Base-by-base conservation (phyloP, 2,797 vertebrate species). In the Coilia nasus region DNA sequence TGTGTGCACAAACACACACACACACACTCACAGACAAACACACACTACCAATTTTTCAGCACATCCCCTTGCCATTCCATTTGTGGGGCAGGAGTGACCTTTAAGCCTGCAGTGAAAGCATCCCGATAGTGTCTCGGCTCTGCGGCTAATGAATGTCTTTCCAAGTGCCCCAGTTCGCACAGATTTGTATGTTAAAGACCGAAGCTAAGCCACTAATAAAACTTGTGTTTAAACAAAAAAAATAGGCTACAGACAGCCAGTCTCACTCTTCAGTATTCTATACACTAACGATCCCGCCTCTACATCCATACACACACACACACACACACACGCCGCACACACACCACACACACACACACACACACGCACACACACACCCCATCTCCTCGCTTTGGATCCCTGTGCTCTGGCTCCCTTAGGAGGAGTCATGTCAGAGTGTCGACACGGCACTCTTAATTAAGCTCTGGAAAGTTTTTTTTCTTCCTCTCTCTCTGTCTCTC, bases 361-460 rank as follows among this genome's bases (percentile, higher is more conserved):
- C 50, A 54, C 2, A 54, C 50, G 14, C 50, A 54, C 50, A 50
- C 64, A 67, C 15, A 56, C 59, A 41, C 85, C 82, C 83, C 47
- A 75, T 75, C 67, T 41, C 67, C 31, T 75, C 15, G 14, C 31
- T 75, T 17, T 44, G 71, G 71, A 78, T 78, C 71, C 10, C 19
- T 78, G 35, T 7, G 17, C 35, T 78, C 23, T 21, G 17, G 71
- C 87, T 90, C 90, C 87, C 91, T 67, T 81, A 88, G 90, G 92
- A 92, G 31, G 86, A 88, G 86, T 86, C 90, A 85, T 84, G 62
- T 14, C 90, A 62, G 86, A 85, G 85, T 89, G 89, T 88, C 84
- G 85, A 87, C 83, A 86, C 7, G 81, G 84, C 85, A 84, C 89
- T 92, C 87, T 91, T 93, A 92, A 94, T 93, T 93, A 93, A 91